These are phyloP conservation scores for Hyles euphorbiae DNA, from an alignment of 1,140 invertebrate genomes.

Conservation along the genomic window DNA sequence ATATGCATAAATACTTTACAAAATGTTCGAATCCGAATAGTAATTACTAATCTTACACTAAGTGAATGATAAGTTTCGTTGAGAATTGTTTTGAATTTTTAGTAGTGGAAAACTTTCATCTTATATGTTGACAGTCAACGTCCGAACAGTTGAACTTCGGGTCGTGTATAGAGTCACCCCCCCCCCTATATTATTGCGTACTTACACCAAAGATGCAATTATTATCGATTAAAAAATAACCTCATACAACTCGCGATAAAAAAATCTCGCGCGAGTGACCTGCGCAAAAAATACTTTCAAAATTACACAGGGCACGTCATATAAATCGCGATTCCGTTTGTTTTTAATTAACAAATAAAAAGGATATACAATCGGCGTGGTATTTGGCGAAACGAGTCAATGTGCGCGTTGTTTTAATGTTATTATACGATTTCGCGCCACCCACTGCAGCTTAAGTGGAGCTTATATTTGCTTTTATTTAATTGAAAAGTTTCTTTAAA, in stretches of 20 bases:
- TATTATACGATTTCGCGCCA: slow-evolving; percentile 39
- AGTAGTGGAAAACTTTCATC: no score
- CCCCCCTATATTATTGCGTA: background rate
- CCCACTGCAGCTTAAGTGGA: slow-evolving; percentile 28
- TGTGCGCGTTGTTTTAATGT: slow-evolving; percentile 9
- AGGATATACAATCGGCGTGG: background rate
- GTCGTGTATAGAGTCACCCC: no score
- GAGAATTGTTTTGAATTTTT: no score
- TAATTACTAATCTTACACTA: no score
- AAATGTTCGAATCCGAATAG: no score
- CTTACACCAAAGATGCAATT: background rate
- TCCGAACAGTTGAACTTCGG: no score
- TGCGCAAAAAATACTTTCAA: slow-evolving; percentile 10
- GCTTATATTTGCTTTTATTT: background rate
- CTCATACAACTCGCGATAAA: background rate
- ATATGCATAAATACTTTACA: no score
- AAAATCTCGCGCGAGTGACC: slow-evolving; percentile 2
- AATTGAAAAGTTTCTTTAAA: background rate
- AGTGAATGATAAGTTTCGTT: no score
- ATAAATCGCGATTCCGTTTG: slow-evolving; percentile 17
- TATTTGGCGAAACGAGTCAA: background rate
- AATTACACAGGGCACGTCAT: slow-evolving; percentile 26
- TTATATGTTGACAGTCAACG: no score
- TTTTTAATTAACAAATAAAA: slow-evolving; percentile 21
- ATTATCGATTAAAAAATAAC: background rate